Base-by-base conservation (phyloP, 2,113 vertebrate species). In the Podilymbus podiceps region DNA sequence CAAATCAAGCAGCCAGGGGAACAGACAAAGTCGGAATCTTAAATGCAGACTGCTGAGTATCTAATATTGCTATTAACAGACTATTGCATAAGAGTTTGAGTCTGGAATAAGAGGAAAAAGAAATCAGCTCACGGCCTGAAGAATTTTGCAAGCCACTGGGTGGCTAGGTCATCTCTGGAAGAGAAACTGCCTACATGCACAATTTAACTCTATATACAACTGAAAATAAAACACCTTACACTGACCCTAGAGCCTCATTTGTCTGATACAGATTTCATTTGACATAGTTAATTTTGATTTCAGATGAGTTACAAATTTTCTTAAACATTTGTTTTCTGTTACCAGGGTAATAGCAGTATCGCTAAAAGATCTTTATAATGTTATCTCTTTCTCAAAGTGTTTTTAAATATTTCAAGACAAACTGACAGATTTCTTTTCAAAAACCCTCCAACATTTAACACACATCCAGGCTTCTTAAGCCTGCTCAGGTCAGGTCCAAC, bases 311-410 rank as follows among this genome's bases (percentile, higher is more conserved):
- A 87, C 56, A 69, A 63, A 85, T 3, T 24, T 49, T 44, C 11
- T 58, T 49, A 38, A 87, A 33, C 11, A 47, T 35, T 59, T 2
- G 0, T 11, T 19, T 72, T 47, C 64, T 69, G 47, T 56, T 33
- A 79, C 47, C 7, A 2, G 47, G 47, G 20, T 49, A 68, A 30
- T 6, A 30, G 7, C 25, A 59, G 5, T 1, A 20, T 25, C 15
- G 35, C 6, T n/a, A n/a, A 33, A 55, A 64, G 40, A 30, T 46
- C 18, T 85, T 74, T 21, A 50, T 8, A 12, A 20, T 14, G 24
- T 0, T 0, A 58, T 49, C 24, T 64, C 15, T 2, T 28, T 35
- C 30, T 73, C 42, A 9, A n/a, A 58, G 19, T 4, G 5, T 7
- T 79, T 63, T 60, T 6, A 53, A 46, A 3, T 11, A 31, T 16